Evolutionary conservation across 2,113 vertebrate species (phyloP).

Genomic region (Passerina amoena): DNA sequence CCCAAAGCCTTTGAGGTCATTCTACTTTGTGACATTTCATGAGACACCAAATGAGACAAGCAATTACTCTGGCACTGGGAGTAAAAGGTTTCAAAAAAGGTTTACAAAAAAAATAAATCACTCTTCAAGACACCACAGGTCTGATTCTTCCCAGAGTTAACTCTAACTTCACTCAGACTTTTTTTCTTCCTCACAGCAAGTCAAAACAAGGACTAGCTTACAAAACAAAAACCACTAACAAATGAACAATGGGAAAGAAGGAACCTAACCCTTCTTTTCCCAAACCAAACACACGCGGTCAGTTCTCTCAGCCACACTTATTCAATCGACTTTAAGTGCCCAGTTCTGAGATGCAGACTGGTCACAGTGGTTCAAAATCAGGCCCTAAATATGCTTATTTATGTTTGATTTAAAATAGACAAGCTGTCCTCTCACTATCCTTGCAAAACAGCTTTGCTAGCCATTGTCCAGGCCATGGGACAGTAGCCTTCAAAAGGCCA

Average conservation of each 20-base stretch:
- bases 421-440: background rate
- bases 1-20: background rate
- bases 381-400: background rate
- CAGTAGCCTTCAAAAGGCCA: slow-evolving; percentile 55
- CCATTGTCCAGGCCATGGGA: slow-evolving; percentile 15
- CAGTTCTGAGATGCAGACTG: background rate
- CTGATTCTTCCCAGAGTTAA: background rate
- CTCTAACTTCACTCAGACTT: background rate
- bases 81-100: background rate
- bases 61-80: background rate
- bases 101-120: background rate
- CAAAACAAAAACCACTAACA: background rate
- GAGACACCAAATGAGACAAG: background rate
- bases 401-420: background rate
- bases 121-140: background rate
- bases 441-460: background rate
- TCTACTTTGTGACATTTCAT: background rate
- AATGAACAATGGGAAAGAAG: background rate
- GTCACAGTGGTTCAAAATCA: background rate
- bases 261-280: background rate
- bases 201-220: background rate
- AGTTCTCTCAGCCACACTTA: background rate
- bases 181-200: background rate
- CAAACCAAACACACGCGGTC: background rate
- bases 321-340: background rate